Base-by-base conservation (phyloP, 2,113 vertebrate species). In the Pygoscelis adeliae region DNA sequence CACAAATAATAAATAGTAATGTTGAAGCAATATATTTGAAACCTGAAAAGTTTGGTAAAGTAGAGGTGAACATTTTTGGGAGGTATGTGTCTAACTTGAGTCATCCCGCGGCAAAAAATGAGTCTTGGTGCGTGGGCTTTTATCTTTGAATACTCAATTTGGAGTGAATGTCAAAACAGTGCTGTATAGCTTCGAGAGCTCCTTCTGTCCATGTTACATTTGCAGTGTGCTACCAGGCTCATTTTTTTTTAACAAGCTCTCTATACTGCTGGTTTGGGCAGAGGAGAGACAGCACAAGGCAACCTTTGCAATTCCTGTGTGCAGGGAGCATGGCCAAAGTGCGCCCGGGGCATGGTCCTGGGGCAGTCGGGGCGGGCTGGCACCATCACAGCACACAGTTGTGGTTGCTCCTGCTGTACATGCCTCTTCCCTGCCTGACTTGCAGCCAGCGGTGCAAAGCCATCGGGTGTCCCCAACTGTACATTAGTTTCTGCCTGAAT, bases 351-450 rank as follows among this genome's bases (percentile, higher is more conserved):
- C 15, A 20, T 3, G 38, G 38, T 40, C 56, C 44, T 9, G 79
- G 26, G 21, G 21, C 25, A 15, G 14, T 19, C 0, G 10, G 18
- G 32, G 38, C 1, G 11, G 40, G 44, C 72, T 72, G 79, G 63
- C 69, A 52, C 63, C 42, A 0, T 23, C 38, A 3, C 8, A 21
- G 30, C n/a, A 2, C 0, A 0, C 1, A 6, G 22, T 3, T 10
- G 59, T 32, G 62, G 25, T 34, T 32, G 47, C 42, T 65, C 14
- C 46, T 27, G 40, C n/a, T 21, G 19, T 38, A 65, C 1, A 11
- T 36, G 40, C 52, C 17, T 59, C 77, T 47, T 58, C 55, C 55
- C 21, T 52, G 62, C 44, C 46, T 47, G 44, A 4, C 30, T 6
- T 15, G 30, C 46, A 44, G 72, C 71, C 70, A 4, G 23, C 12